Conservation (phyloP, 2,797 vertebrate species). For the Orientallactaga sibirica region DNA sequence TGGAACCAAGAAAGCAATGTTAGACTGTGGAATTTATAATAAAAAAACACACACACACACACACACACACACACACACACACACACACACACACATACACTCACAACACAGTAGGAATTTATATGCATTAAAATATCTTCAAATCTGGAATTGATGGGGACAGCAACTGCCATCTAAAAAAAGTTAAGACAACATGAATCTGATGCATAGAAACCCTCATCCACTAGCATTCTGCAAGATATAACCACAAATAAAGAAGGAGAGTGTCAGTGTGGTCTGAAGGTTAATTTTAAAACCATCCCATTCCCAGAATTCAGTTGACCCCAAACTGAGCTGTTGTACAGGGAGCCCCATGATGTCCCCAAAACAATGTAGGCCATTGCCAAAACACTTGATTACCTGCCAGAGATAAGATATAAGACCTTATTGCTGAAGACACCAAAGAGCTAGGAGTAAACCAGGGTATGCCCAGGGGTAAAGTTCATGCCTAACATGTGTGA, state of each 20-base stretch:
- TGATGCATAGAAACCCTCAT: neutral
- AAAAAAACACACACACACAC: neutral
- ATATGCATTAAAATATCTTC: neutral
- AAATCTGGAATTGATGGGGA: neutral
- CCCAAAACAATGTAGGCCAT: neutral
- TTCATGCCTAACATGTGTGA: too few species aligned
- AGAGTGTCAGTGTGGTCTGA: too few species aligned
- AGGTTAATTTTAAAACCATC: too few species aligned
- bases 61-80: too few species aligned
- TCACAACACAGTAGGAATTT: neutral
- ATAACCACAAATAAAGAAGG: too few species aligned
- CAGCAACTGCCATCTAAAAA: too few species aligned
- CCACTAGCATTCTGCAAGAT: too few species aligned
- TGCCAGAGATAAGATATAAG: neutral
- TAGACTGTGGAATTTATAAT: neutral
- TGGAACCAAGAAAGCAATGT: neutral
- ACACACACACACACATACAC: too few species aligned
- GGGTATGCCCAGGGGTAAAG: too few species aligned
- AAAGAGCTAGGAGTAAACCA: neutral
- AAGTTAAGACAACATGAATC: neutral
- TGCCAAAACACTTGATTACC: too few species aligned
- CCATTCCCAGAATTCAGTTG: too few species aligned
- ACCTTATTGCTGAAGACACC: neutral
- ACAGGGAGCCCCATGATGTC: neutral
- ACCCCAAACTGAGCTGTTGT: too few species aligned